Conservation (phyloP, 1,140 invertebrate species). For the Parapsyche elsis region DNA sequence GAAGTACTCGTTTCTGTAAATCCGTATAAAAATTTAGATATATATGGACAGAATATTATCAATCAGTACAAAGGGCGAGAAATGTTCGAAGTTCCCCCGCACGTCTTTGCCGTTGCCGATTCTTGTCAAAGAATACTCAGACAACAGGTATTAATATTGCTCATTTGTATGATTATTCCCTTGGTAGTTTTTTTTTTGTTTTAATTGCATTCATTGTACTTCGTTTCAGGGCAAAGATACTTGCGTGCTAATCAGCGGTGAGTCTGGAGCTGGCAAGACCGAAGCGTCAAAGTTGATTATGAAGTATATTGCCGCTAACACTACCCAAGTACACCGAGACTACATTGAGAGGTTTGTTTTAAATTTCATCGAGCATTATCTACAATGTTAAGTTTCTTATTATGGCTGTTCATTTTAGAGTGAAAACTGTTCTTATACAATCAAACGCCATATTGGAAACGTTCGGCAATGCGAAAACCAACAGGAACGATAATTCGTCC, state of each 20-base stretch:
- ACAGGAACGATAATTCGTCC: constrained; percentile 96
- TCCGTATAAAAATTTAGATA: constrained; percentile 87
- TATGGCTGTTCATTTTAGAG: constrained; percentile 70
- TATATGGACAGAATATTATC: constrained; percentile 84
- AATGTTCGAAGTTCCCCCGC: constrained; percentile 93
- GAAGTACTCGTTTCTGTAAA: constrained; percentile 94
- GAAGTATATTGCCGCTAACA: constrained; percentile 98
- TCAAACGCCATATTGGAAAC: constrained; percentile 96
- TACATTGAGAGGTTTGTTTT: constrained; percentile 89
- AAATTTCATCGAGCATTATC: not conserved
- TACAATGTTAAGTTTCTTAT: not conserved
- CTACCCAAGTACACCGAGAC: constrained; percentile 86
- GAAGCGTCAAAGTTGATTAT: constrained; percentile 99
- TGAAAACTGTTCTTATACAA: constrained; percentile 96
- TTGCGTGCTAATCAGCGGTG: constrained; percentile 96
- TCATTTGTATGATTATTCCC: not conserved
- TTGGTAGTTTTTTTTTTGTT: not conserved
- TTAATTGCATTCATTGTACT: not conserved
- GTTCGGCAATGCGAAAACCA: constrained; percentile 98
- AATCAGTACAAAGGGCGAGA: constrained; percentile 89
- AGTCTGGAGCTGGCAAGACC: constrained; percentile 96
- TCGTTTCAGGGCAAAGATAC: constrained; percentile 80
- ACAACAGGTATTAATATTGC: constrained; percentile 69
- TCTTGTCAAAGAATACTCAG: constrained; percentile 93
- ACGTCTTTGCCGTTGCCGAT: constrained; percentile 95